These are phyloP conservation scores for Ctenosaura bakeri DNA, from an alignment of 2,797 vertebrate genomes.

Conservation along the genomic window DNA sequence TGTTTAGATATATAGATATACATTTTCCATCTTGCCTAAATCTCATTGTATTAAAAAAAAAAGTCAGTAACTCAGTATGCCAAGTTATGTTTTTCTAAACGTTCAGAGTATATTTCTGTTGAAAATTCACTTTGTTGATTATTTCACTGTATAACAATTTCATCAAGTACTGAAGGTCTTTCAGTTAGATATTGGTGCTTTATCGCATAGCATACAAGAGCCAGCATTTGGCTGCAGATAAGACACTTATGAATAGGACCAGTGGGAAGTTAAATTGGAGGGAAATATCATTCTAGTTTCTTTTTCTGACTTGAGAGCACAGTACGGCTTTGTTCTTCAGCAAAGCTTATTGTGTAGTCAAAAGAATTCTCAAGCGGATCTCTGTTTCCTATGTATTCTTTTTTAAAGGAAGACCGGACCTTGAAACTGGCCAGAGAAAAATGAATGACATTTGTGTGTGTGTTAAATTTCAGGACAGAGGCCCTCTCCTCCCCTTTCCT, in stretches of 20 bases:
- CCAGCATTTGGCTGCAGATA: slow-evolving; percentile 52
- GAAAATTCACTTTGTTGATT: slow-evolving; percentile 62
- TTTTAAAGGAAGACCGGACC: slow-evolving; percentile 48
- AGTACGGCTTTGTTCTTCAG: neutral
- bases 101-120: slow-evolving; percentile 40
- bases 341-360: neutral
- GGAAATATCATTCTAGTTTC: slow-evolving; percentile 19
- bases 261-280: slow-evolving; percentile 51
- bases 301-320: slow-evolving; percentile 13
- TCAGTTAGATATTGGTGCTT: slow-evolving; percentile 64
- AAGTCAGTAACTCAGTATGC: neutral
- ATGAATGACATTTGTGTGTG: slow-evolving; percentile 58
- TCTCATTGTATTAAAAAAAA: slow-evolving; percentile 41
- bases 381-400: slow-evolving; percentile 52
- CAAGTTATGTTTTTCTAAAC: slow-evolving; percentile 26
- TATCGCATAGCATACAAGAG: slow-evolving; percentile 55
- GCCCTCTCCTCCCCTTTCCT: too few species aligned
- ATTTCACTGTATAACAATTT: slow-evolving; percentile 45
- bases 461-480: slow-evolving; percentile 56
- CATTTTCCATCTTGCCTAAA: neutral
- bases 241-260: slow-evolving; percentile 61
- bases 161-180: slow-evolving; percentile 60
- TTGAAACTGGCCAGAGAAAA: slow-evolving; percentile 62
- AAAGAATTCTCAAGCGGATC: slow-evolving; percentile 41
- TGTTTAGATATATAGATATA: too few species aligned